These are phyloP conservation scores for Clarias magur DNA, from an alignment of 2,113 vertebrate species.

Conservation along the genomic window DNA sequence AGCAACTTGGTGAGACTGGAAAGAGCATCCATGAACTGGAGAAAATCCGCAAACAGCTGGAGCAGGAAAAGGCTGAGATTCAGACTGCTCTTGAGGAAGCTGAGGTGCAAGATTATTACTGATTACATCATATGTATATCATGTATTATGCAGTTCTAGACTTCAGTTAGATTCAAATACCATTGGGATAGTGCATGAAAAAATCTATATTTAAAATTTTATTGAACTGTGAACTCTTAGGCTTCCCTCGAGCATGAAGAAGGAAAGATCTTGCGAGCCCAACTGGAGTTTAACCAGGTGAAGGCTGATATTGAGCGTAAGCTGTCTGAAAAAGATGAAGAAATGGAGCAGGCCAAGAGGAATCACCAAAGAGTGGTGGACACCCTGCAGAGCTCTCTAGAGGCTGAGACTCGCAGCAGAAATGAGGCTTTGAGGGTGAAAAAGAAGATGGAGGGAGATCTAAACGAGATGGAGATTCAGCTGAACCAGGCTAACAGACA, in stretches of 20 bases:
- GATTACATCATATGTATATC: neutral
- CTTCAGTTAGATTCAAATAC: neutral
- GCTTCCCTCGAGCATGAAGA: constrained; percentile 85
- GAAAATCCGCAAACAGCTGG: constrained; percentile 66
- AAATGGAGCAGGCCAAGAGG: constrained; percentile 86
- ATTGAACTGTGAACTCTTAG: neutral
- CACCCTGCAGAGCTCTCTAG: constrained; percentile 84
- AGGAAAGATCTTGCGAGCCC: constrained; percentile 84
- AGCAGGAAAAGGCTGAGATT: constrained; percentile 69
- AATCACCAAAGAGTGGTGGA: constrained; percentile 82
- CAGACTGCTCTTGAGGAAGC: constrained; percentile 69
- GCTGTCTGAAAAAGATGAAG: constrained; percentile 85
- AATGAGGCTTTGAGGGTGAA: constrained; percentile 78
- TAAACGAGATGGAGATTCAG: constrained; percentile 78
- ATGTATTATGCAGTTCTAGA: no score
- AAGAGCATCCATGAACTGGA: constrained; percentile 69
- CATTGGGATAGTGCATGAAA: neutral
- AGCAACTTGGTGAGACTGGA: constrained; percentile 66
- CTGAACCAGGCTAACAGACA: constrained; percentile 74
- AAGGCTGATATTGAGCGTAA: constrained; percentile 84
- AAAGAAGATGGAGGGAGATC: constrained; percentile 78
- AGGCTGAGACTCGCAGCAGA: constrained; percentile 84
- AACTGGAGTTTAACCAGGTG: constrained; percentile 85
- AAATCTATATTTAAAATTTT: neutral
- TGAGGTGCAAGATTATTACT: constrained; percentile 50